A percentile compares a stretch with the other conserved stretches of the same genome.
These are phyloP conservation scores for Silurus meridionalis DNA, from an alignment of 2,113 vertebrate genomes.

Conservation along the genomic window DNA sequence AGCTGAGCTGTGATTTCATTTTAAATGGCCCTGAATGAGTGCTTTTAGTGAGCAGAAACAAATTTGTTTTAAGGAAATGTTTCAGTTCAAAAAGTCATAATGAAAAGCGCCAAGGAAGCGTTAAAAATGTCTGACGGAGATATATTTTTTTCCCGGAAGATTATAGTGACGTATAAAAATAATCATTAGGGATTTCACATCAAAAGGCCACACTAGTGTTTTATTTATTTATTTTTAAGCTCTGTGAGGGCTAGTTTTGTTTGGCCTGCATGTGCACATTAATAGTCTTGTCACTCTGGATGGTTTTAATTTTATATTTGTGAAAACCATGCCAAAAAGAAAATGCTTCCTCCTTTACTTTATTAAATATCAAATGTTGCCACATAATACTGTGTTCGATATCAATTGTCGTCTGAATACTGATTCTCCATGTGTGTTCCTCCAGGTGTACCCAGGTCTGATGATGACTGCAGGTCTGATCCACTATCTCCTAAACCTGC, in stretches of 20 bases:
- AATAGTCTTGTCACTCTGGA: background rate
- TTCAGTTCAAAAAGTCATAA: background rate
- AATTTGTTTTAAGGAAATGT: background rate
- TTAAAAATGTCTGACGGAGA: background rate
- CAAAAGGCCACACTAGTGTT: background rate
- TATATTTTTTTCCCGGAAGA: background rate
- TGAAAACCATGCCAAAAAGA: background rate
- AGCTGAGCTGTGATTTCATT: background rate
- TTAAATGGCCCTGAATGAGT: background rate
- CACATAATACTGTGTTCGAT: background rate
- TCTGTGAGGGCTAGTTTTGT: background rate
- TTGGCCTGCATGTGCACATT: background rate
- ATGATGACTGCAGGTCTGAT: conserved; percentile 99
- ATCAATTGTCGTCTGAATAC: background rate
- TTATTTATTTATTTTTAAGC: background rate
- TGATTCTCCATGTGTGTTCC: background rate
- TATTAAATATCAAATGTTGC: background rate
- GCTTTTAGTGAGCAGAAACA: background rate
- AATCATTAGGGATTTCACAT: background rate
- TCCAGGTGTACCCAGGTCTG: conserved; percentile 94
- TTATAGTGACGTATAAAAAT: background rate
- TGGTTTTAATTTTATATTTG: background rate
- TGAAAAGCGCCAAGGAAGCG: background rate
- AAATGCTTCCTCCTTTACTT: background rate
- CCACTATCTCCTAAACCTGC: conserved; percentile 95